phyloP scores from a whole-genome alignment of 2,888 invertebrate genomes.

The Megastigmus dorsalis region DNA sequence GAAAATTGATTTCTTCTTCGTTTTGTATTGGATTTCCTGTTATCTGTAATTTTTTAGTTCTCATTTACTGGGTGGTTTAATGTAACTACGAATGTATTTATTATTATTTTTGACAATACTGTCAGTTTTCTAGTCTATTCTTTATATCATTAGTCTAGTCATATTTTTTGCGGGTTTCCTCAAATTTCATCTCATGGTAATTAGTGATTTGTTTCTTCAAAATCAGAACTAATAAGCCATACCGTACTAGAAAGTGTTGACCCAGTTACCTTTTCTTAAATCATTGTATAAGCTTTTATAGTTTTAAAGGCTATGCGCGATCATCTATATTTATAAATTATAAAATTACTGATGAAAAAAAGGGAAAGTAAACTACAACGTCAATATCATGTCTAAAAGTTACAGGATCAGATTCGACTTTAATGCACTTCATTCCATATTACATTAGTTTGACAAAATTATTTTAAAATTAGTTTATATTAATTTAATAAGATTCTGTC shows the following conservation, averaged over 20 bases:
- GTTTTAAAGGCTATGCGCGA: background rate
- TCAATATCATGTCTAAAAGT: conserved; percentile 1
- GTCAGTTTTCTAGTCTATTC: conserved; percentile 29
- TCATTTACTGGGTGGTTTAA: no score
- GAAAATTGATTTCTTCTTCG: no score
- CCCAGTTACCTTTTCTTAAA: conserved; percentile 20
- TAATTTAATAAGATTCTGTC: no score
- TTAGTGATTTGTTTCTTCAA: conserved; percentile 16
- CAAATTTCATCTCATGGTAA: background rate
- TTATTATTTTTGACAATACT: background rate
- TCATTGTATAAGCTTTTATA: background rate
- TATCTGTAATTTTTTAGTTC: no score
- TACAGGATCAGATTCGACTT: background rate
- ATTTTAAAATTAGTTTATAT: no score
- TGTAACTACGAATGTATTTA: background rate
- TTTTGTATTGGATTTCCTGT: no score
- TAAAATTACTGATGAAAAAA: background rate
- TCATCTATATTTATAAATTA: background rate
- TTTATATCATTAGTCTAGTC: conserved; percentile 21
- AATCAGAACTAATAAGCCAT: background rate
- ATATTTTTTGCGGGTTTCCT: background rate
- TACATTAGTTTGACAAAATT: no score
- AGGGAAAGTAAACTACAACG: background rate
- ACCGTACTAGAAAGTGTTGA: background rate
- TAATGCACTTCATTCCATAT: no score